phyloP scores from a whole-genome alignment of 2,888 invertebrate genomes.

The Hypomecis punctinalis region DNA sequence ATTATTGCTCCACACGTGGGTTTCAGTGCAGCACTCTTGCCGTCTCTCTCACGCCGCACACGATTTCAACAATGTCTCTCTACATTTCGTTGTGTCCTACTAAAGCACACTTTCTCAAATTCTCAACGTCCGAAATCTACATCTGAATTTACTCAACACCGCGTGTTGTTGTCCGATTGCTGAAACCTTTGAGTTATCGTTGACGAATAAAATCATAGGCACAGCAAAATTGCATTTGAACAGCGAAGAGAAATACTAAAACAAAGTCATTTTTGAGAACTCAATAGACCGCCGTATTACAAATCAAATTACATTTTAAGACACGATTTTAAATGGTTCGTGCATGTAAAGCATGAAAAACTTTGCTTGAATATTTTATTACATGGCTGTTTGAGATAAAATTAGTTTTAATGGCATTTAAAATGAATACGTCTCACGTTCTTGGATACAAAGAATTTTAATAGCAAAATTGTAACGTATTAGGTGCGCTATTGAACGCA shows the following conservation, averaged over 20 bases:
- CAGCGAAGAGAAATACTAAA: neutral
- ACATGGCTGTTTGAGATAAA: conserved; percentile 17
- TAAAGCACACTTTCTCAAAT: conserved; percentile 50
- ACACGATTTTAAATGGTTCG: conserved; percentile 37
- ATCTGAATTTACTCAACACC: conserved; percentile 44
- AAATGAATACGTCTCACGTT: conserved; percentile 13
- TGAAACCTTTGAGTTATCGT: conserved; percentile 33
- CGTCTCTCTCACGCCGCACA: conserved; percentile 56
- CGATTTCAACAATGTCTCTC: conserved; percentile 51
- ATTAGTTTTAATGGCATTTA: conserved; percentile 20
- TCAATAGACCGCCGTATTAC: conserved; percentile 37
- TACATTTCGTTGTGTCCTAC: conserved; percentile 48
- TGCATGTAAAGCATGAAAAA: conserved; percentile 42
- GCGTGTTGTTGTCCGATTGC: conserved; percentile 46
- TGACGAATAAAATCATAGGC: conserved; percentile 23
- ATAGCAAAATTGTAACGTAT: neutral
- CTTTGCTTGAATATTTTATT: conserved; percentile 21
- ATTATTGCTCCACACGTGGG: conserved; percentile 64
- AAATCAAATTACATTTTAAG: conserved; percentile 43
- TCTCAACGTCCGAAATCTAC: conserved; percentile 34
- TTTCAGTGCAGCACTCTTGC: conserved; percentile 44
- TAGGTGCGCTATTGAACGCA: too few species aligned
- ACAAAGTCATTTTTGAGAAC: neutral
- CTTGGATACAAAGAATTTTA: conserved; percentile 15
- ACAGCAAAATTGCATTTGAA: conserved; percentile 33